Evolutionary conservation across 30 jellyfish, hydroid and myxozoan genomes (phyloP).

Genomic region (Rhopilema esculentum): DNA sequence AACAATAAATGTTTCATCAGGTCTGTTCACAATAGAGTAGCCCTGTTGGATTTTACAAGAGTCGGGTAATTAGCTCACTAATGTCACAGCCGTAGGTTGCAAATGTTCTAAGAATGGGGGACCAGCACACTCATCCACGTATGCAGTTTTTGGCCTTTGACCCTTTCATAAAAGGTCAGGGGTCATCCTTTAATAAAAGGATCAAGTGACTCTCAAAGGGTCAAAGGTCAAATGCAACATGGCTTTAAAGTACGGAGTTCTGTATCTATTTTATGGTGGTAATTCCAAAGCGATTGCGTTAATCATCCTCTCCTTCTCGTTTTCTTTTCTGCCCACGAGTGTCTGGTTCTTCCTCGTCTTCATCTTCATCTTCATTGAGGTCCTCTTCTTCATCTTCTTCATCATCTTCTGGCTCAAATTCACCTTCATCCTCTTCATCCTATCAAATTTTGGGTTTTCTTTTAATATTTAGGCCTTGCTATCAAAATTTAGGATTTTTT

Average conservation of each 20-base stretch:
- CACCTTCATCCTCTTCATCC: constrained; percentile 98
- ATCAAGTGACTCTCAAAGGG: neutral
- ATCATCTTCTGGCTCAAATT: constrained; percentile 93
- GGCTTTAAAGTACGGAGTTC: constrained; percentile 38
- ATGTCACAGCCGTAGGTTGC: neutral
- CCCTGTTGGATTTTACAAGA: neutral
- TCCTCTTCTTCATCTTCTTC: constrained; percentile 85
- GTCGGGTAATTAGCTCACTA: neutral
- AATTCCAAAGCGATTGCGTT: constrained; percentile 14
- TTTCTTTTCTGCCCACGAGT: constrained; percentile 86
- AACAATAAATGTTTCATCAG: neutral
- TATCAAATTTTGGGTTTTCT: neutral
- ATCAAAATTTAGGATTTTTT: neutral
- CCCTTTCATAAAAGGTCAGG: neutral
- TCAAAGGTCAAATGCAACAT: constrained; percentile 22
- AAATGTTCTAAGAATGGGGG: neutral
- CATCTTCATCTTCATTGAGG: constrained; percentile 83
- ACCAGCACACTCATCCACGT: neutral
- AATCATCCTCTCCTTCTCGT: constrained; percentile 88
- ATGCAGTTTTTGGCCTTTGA: neutral
- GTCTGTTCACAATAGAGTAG: neutral
- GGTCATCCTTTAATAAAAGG: neutral
- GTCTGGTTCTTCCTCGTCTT: constrained; percentile 58
- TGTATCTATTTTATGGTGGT: constrained; percentile 18
- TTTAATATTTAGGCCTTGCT: too few relatives aligned